A percentile compares a stretch with the other conserved stretches of the same genome.
phyloP scores from a whole-genome alignment of 2,113 vertebrate genomes.

The Lampris megalopsis region DNA sequence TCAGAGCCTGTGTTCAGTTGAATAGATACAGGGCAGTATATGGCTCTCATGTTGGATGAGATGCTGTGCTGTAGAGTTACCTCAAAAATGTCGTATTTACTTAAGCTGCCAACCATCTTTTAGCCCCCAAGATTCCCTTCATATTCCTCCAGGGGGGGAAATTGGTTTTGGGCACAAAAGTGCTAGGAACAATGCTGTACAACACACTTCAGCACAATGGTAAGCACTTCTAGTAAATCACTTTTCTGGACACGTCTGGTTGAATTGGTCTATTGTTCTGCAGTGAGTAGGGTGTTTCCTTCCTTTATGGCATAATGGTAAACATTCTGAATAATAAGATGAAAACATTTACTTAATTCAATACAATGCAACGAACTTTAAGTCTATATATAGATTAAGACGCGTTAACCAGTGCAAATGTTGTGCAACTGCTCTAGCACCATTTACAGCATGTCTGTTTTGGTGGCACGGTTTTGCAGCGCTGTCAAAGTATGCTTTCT shows the following conservation, averaged over 20 bases:
- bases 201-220: slow-evolving; percentile 13
- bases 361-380: background rate
- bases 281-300: background rate
- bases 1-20: slow-evolving; percentile 62
- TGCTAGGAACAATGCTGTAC: slow-evolving; percentile 6
- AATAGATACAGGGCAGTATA: slow-evolving; percentile 46
- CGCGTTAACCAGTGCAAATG: background rate
- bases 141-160: background rate
- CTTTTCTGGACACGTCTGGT: background rate
- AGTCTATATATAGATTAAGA: slow-evolving; percentile 3
- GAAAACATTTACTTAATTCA: background rate
- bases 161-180: slow-evolving; percentile 14
- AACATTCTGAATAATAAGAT: background rate
- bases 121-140: slow-evolving; percentile 16
- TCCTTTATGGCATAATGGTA: background rate
- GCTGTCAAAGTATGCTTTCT: slow-evolving; percentile 10
- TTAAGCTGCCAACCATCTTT: slow-evolving; percentile 39
- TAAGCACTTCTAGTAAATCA: slow-evolving; percentile 15
- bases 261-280: background rate
- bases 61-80: slow-evolving; percentile 43
- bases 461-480: slow-evolving; percentile 9
- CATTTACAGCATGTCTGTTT: slow-evolving; percentile 11
- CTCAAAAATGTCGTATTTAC: slow-evolving; percentile 53
- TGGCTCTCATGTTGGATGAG: slow-evolving; percentile 50
- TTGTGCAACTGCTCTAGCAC: background rate